Conservation (phyloP, 2,113 vertebrate species). For the Pan troglodytes region NHGRI_mPanTro3-v2.1_pri NC_072409.2:29029501-29030000, state of each 20-base stretch:
- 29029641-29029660: background rate
- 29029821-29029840: background rate
- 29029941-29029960: background rate
- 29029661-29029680: background rate
- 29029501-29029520: background rate
- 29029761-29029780: background rate
- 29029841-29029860: background rate
- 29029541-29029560: background rate
- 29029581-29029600: background rate
- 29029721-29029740: constrained; percentile 29
- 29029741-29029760: background rate
- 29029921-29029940: background rate
- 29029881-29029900: background rate
- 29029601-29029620: background rate
- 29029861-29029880: background rate
- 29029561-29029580: background rate
- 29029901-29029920: background rate
- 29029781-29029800: background rate
- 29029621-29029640: background rate
- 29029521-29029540: background rate
- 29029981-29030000: background rate
- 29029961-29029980: background rate
- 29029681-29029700: background rate
- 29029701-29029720: background rate
- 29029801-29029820: background rate